These are phyloP conservation scores for Drosophila lowei DNA, from an alignment of 1,140 invertebrate genomes.

Conservation along the genomic window DNA sequence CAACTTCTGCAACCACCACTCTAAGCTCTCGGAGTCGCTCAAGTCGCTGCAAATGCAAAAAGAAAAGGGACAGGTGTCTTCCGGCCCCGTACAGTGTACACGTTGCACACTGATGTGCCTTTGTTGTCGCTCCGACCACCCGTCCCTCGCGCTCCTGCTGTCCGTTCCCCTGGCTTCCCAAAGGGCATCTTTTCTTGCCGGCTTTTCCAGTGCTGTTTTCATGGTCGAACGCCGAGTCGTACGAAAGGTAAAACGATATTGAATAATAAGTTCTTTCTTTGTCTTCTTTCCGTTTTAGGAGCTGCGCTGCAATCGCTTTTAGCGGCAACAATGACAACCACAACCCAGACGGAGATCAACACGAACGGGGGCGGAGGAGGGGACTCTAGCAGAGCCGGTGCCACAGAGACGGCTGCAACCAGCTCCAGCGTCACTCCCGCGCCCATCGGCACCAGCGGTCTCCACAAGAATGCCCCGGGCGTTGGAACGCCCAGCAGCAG, in stretches of 20 bases:
- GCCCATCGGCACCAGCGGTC: neutral
- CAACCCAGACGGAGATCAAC: conserved; percentile 59
- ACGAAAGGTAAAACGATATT: conserved; percentile 35
- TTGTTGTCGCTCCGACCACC: conserved; percentile 23
- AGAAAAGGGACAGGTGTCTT: conserved; percentile 68
- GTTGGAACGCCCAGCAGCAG: conserved; percentile 35
- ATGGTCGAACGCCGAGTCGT: conserved; percentile 56
- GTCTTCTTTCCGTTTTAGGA: conserved; percentile 32
- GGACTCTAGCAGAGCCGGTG: conserved; percentile 15
- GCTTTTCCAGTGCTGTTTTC: conserved; percentile 38
- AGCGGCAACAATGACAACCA: conserved; percentile 63
- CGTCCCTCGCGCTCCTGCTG: conserved; percentile 10
- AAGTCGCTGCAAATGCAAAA: conserved; percentile 2
- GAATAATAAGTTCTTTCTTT: conserved; percentile 36
- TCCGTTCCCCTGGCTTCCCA: conserved; percentile 24
- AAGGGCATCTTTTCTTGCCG: conserved; percentile 19
- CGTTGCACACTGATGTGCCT: conserved; percentile 21
- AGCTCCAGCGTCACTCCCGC: conserved; percentile 12
- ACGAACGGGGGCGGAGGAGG: conserved; percentile 34
- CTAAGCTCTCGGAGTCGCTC: conserved; percentile 15
- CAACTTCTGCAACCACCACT: conserved; percentile 14
- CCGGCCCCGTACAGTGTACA: conserved; percentile 36
- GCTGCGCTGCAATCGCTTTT: conserved; percentile 15
- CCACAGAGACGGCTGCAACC: conserved; percentile 9
- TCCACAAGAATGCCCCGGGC: conserved; percentile 34